Evolutionary conservation across 2,888 invertebrate species (phyloP), one percentile per base, ranked within the genome.

Genomic region (Andrena minutula): DNA sequence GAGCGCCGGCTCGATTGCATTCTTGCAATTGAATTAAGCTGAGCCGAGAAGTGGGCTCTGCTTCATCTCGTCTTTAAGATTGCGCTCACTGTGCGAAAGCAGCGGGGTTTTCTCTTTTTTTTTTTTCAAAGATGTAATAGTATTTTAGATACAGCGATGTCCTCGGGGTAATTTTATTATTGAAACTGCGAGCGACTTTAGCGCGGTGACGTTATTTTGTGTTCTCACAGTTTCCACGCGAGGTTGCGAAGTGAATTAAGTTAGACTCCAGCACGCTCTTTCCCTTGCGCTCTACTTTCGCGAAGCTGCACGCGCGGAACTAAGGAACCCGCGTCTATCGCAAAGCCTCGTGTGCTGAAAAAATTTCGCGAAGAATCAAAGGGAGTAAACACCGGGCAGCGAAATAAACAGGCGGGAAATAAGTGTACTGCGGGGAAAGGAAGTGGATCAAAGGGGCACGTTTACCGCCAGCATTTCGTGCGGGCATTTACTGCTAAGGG

Each of bases 321-420:
- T 20, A 51, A 51, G 51, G 20, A 20, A 1, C 41, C 41, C 41
- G 41, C 41, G 41, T 16, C 41, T 41, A 41, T 41, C 41, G 41
- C 16, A 16, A 41, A 41, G 16, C 12, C 41, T 16, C 4, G 41
- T 1, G 16, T 16, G 20, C 8, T 8, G 51, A 66, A 65, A 60
- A 61, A 76, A 71, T 79, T 71, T 71, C 66, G 8, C 51, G 51
- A 56, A 61, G 61, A 77, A 66, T 76, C 77, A 79, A 77, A 71
- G 71, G 61, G 69, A 56, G 32, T 69, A 58, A 70, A 75, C 61
- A 26, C 8, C 35, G 5, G 47, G 41, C 12, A n/a, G 23, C 23
- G 30, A 56, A 61, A 28, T 28, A 41, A 35, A 65, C 64, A 58
- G 16, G 60, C 32, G 75, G 51, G 79, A 49, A 69, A 69, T 58